phyloP scores from a whole-genome alignment of 2,888 invertebrate genomes.

The Athalia cordata region DNA sequence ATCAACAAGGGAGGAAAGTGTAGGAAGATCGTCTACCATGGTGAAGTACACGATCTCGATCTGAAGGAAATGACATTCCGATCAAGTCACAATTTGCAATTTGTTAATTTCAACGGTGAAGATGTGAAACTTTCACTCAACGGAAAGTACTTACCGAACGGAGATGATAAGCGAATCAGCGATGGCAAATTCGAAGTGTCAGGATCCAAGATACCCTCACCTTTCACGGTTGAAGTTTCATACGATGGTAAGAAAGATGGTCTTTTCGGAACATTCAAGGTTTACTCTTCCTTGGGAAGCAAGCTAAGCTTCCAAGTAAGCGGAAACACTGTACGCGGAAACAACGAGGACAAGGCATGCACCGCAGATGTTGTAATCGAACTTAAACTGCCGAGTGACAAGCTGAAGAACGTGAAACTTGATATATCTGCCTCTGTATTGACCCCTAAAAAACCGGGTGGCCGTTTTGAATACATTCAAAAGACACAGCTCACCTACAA shows the following conservation, averaged over 20 bases:
- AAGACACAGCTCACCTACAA: constrained; percentile 75
- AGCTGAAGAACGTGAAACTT: constrained; percentile 77
- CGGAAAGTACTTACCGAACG: constrained; percentile 70
- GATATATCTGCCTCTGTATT: constrained; percentile 69
- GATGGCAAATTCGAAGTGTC: constrained; percentile 56
- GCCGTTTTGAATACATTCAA: constrained; percentile 66
- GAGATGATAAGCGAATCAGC: constrained; percentile 60
- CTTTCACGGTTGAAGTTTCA: constrained; percentile 52
- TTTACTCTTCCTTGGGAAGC: constrained; percentile 59
- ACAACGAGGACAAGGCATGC: constrained; percentile 71
- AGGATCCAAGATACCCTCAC: constrained; percentile 57
- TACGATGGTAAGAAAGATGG: constrained; percentile 51
- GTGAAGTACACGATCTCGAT: constrained; percentile 72
- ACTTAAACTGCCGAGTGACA: constrained; percentile 77
- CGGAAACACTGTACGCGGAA: constrained; percentile 56
- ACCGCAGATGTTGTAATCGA: constrained; percentile 74
- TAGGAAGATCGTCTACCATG: constrained; percentile 70
- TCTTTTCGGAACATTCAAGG: constrained; percentile 50
- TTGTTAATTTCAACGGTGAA: constrained; percentile 74
- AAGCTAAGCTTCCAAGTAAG: constrained; percentile 60
- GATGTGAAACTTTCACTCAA: constrained; percentile 70
- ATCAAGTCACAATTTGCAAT: constrained; percentile 69
- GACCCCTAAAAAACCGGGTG: constrained; percentile 60
- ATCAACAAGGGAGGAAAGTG: constrained; percentile 72
- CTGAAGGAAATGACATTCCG: constrained; percentile 72